These are phyloP conservation scores for Campoletis raptor DNA, from an alignment of 2,888 invertebrate genomes.

Conservation along the genomic window DNA sequence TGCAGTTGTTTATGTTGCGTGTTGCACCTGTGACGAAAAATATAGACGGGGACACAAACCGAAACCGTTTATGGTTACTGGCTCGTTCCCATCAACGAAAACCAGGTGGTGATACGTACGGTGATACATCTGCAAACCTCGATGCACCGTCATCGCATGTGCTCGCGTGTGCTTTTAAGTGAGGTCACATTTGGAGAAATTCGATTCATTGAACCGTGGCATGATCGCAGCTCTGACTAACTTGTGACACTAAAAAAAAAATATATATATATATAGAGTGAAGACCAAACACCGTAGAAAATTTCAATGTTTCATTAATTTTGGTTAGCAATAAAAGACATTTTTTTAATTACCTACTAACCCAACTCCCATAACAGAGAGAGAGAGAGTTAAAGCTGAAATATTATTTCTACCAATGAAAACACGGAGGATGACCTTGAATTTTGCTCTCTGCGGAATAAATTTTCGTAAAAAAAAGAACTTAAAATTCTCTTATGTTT, in stretches of 20 bases:
- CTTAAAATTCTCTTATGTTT: too few species aligned
- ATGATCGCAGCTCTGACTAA: neutral
- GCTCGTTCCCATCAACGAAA: constrained; percentile 16
- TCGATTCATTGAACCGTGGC: neutral
- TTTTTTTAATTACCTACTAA: too few species aligned
- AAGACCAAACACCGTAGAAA: neutral
- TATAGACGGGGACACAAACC: neutral
- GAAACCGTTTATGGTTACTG: constrained; percentile 36
- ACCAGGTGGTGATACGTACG: constrained; percentile 38
- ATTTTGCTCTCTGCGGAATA: too few species aligned
- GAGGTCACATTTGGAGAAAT: neutral
- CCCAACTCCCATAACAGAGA: too few species aligned
- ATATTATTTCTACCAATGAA: too few species aligned
- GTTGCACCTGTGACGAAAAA: constrained; percentile 43
- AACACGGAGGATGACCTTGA: too few species aligned
- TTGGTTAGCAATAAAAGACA: neutral
- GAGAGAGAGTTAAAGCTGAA: too few species aligned
- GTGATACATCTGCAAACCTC: constrained; percentile 8
- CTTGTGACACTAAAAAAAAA: neutral
- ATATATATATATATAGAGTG: neutral
- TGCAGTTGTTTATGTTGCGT: constrained; percentile 6
- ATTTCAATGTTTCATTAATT: neutral
- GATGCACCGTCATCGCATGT: neutral
- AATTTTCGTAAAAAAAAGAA: too few species aligned
- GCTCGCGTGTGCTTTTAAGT: constrained; percentile 27